Base-by-base conservation (phyloP, 2,888 invertebrate genomes). In the Leptura quadrifasciata region DNA sequence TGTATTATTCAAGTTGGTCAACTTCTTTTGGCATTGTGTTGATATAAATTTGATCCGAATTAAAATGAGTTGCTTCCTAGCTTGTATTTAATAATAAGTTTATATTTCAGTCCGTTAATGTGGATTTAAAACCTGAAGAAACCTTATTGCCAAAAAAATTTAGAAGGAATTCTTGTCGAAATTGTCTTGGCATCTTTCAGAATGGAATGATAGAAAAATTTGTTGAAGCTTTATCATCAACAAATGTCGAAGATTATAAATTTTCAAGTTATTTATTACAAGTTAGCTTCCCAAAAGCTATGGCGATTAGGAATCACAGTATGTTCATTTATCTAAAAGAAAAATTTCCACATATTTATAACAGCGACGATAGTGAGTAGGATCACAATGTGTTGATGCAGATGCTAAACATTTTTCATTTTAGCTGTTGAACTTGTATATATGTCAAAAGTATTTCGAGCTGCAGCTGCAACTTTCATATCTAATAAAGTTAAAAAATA, bases 181-280 rank as follows among this genome's bases (percentile, higher is more conserved):
- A 92, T 67, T 97, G 96, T 85, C 88, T 96, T 6, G 95, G 95
- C 0, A 89, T 96, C 6, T 91, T 96, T 69, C 93, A 95, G 83
- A 90, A 91, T 72, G 87, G 89, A 18, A 90, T 91, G 65, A 89
- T 91, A 68, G 87, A 90, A 2, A 89, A 90, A 77, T 90, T 92
- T 15, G 88, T 93, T 73, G 89, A 92, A 12, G 87, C 89, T n/a
- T 86, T 91, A 9, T 88, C 90, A 78, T 90, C 92, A 80, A 88
- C 91, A 87, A 91, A 87, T 78, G 87, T 90, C 55, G 85, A 86
- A 17, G 86, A 93, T 68, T 95, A 94, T 85, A 94, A 94, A 82
- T 91, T 93, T 74, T 85, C 89, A 0, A 91, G 91, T 6, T 94
- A 95, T 83, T 93, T 93, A 0, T 92, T 94, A 76, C 94, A 94